Conservation (phyloP, 2,888 invertebrate species). For the Lasioglossum lativentre region DNA sequence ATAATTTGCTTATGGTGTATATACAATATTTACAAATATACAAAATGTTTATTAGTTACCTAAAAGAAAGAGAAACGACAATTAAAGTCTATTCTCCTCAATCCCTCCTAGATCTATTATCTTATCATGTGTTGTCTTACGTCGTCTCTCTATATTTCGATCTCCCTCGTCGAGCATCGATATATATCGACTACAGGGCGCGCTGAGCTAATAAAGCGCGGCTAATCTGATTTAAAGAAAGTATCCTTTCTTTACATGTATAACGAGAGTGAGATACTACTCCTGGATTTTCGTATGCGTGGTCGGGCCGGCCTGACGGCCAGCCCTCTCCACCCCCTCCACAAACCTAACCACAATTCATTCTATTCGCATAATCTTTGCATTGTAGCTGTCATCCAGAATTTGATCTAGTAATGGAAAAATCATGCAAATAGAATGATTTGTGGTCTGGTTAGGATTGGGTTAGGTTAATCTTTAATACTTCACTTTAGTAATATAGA, state of each 20-base stretch:
- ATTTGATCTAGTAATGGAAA: too few relatives aligned
- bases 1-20: background rate
- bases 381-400: too few relatives aligned
- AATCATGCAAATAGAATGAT: too few relatives aligned
- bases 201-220: background rate
- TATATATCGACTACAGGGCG: background rate
- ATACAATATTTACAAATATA: background rate
- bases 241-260: background rate
- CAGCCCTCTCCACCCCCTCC: too few relatives aligned
- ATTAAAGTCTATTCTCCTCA: slow-evolving; percentile 4
- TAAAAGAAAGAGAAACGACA: background rate
- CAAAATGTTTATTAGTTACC: background rate
- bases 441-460: too few relatives aligned
- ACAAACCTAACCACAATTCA: too few relatives aligned
- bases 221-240: background rate
- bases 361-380: too few relatives aligned
- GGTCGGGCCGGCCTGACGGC: too few relatives aligned
- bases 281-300: too few relatives aligned
- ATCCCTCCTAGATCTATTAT: background rate
- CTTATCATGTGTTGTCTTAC: background rate
- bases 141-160: background rate
- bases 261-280: too few relatives aligned
- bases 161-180: background rate
- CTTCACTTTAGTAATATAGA: too few relatives aligned
- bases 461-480: too few relatives aligned